Evolutionary conservation across 2,797 vertebrate species (phyloP).

Genomic region (Okamejei kenojei): DNA sequence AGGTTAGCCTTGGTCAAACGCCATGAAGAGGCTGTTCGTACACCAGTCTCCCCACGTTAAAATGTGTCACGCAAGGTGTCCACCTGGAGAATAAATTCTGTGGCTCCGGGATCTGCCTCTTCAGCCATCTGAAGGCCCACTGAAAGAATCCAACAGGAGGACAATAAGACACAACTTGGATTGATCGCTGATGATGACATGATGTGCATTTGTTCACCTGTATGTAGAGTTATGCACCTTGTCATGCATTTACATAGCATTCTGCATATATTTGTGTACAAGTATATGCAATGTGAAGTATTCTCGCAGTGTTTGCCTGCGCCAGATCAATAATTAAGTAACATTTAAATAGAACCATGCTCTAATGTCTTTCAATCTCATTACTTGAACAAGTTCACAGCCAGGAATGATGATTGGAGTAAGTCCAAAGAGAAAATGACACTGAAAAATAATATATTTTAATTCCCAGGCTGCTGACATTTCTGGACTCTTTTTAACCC

Average conservation of each 20-base stretch:
- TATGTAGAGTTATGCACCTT: neutral
- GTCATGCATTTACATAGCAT: neutral
- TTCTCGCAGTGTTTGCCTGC: neutral
- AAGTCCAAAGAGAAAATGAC: slow-evolving; percentile 11
- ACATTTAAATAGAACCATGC: slow-evolving; percentile 5
- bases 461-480: neutral
- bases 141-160: no score
- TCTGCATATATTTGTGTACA: no score
- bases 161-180: no score
- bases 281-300: neutral
- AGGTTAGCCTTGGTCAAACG: no score
- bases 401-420: slow-evolving; percentile 7
- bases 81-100: no score
- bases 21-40: no score
- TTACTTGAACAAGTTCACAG: slow-evolving; percentile 3
- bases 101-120: no score
- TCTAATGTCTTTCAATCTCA: slow-evolving; percentile 23
- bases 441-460: neutral
- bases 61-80: no score
- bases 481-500: neutral
- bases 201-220: no score
- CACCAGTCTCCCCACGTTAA: no score
- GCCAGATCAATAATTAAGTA: neutral
- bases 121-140: no score
- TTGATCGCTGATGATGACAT: no score